Base-by-base conservation (phyloP, 92 coral and sea anemone genomes). In the Anthopleura xanthogrammica region DNA sequence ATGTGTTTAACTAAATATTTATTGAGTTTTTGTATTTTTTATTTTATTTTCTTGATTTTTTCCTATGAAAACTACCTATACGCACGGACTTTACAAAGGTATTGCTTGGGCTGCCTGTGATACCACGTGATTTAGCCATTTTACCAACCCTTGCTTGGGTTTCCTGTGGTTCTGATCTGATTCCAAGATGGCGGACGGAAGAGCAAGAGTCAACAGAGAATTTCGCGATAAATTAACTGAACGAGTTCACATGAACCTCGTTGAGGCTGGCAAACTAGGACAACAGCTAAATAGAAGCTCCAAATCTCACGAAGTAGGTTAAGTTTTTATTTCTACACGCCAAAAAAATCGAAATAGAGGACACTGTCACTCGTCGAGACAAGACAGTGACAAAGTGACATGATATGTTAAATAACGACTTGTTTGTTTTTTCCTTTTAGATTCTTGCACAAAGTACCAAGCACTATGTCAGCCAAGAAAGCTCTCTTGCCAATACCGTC, bases 201-300 rank as follows among this genome's bases (percentile, higher is more conserved):
- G 87, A 64, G 76, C 87, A 64, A 84, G 80, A 62, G 87, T 84
- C 60, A 93, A 90, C 76, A 80, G 85, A 46, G 97, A 93, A 52
- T 86, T 93, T 66, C 90, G 92, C 50, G 97, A 90, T 60, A 88
- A 92, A 80, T 83, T 93, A 39, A 81, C 88, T 50, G 94, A 90
- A 79, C 86, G 87, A 40, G 90, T 93, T 39, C 97, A 88, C 41
- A 17, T 83, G 36, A 93, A 93, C 75, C 88, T 93, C 8, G 85
- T 89, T 46, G 97, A 93, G 79, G 87, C 94, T 52, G 97, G 94
- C 23, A 93, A 78, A 82, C 87, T 93, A 82, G 89, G 90, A 40
- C 97, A 93, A 41, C 97, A 93, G 83, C 82, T 93, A 77, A 83
- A 85, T 42, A 93, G 89, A 79, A 90, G 97, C 88, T 93, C 97